These are phyloP conservation scores for Entelurus aequoreus DNA, from an alignment of 2,113 vertebrate genomes.

Conservation along the genomic window DNA sequence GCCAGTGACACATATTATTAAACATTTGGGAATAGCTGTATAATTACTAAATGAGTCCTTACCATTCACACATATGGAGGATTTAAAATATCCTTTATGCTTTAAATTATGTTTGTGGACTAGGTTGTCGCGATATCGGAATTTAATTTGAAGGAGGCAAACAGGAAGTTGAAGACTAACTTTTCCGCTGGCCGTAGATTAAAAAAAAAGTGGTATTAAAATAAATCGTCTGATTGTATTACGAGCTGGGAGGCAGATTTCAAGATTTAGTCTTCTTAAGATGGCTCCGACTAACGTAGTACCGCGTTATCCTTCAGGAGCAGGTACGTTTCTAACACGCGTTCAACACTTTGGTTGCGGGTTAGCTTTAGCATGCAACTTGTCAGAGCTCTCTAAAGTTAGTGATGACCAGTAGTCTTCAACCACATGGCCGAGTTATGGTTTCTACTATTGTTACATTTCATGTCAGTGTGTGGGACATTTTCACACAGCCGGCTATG, in stretches of 20 bases:
- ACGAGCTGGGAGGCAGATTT: not conserved
- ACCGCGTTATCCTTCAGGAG: slow-evolving; percentile 1
- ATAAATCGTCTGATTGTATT: not conserved
- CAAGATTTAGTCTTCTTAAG: not conserved
- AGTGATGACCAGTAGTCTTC: too few species aligned
- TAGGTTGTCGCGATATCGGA: too few species aligned
- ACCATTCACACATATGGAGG: too few species aligned
- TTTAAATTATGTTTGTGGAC: too few species aligned
- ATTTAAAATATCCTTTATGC: too few species aligned
- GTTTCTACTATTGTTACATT: not conserved
- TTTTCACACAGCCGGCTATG: not conserved
- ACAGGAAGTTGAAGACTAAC: slow-evolving; percentile 10
- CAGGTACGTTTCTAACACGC: slow-evolving; percentile 22
- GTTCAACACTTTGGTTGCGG: not conserved
- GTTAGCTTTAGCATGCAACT: slow-evolving; percentile 6
- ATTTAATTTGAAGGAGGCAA: slow-evolving; percentile 35
- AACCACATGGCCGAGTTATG: not conserved
- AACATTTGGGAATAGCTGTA: too few species aligned
- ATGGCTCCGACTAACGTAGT: slow-evolving; percentile 56
- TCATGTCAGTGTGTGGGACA: too few species aligned
- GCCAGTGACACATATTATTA: too few species aligned
- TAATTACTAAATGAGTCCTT: too few species aligned
- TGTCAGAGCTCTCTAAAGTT: not conserved
- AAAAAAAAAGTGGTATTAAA: not conserved
- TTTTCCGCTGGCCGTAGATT: not conserved